Percentiles rank a stretch among this genome's conserved stretches.
Evolutionary conservation across 2,888 invertebrate genomes (phyloP).

Genomic region (Venusia cambrica): DNA sequence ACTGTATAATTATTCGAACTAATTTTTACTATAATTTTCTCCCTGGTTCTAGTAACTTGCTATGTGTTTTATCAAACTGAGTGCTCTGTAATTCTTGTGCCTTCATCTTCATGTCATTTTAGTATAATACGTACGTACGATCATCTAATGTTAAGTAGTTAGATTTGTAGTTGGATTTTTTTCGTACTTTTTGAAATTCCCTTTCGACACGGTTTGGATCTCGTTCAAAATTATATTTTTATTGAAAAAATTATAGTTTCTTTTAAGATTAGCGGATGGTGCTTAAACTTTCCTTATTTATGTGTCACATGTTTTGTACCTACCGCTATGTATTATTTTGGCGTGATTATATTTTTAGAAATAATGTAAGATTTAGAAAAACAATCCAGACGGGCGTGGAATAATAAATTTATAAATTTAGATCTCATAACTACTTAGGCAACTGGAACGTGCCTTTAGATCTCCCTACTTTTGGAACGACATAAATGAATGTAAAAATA

Average conservation of each 20-base stretch:
- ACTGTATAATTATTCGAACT: background rate
- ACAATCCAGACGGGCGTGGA: conserved; percentile 51
- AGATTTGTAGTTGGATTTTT: conserved; percentile 52
- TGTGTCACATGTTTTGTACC: conserved; percentile 40
- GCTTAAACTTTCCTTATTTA: conserved; percentile 53
- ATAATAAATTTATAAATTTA: conserved; percentile 59
- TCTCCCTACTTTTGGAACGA: conserved; percentile 66
- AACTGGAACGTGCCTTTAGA: conserved; percentile 60
- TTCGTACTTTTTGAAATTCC: conserved; percentile 48
- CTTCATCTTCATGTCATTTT: conserved; percentile 32
- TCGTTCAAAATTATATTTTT: conserved; percentile 64
- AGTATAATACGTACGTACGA: conserved; percentile 32
- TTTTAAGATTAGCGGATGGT: conserved; percentile 65
- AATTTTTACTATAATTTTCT: no score
- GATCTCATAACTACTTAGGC: conserved; percentile 68
- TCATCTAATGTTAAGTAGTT: conserved; percentile 63
- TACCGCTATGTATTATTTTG: conserved; percentile 71
- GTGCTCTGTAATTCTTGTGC: conserved; percentile 21
- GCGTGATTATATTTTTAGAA: conserved; percentile 48
- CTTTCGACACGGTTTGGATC: conserved; percentile 56
- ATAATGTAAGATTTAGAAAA: conserved; percentile 50
- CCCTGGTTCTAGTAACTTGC: conserved; percentile 5
- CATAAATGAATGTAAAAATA: conserved; percentile 46
- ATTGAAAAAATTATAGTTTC: conserved; percentile 39
- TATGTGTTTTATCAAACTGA: conserved; percentile 7